phyloP scores from a whole-genome alignment of 2,797 vertebrate species.

The Lacerta agilis region DNA sequence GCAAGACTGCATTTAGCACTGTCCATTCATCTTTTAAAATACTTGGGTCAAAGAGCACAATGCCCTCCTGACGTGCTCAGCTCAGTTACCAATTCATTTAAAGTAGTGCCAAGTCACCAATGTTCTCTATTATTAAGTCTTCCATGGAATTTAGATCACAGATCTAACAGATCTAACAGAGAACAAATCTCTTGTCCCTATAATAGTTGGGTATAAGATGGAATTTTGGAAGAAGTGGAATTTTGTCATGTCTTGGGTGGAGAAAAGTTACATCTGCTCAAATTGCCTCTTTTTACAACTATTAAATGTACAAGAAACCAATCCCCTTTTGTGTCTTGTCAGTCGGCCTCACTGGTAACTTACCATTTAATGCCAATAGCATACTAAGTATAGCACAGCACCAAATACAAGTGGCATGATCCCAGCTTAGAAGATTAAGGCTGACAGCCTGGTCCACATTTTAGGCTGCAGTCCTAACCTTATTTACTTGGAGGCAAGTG shows the following conservation, averaged over 20 bases:
- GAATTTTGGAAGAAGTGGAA: neutral
- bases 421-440: neutral
- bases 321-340: neutral
- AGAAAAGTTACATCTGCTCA: neutral
- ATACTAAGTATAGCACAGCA: neutral
- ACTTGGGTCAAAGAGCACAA: constrained; percentile 55
- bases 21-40: constrained; percentile 48
- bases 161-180: neutral
- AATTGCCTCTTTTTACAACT: neutral
- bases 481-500: neutral
- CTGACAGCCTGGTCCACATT: neutral
- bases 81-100: constrained; percentile 53
- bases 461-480: neutral
- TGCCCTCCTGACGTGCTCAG: constrained; percentile 55
- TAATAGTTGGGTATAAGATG: neutral
- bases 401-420: too few species aligned
- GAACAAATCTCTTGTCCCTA: neutral
- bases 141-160: neutral
- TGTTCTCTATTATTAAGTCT: neutral
- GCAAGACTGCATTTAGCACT: constrained; percentile 43
- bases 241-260: neutral
- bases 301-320: neutral
- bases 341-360: neutral
- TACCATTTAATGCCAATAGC: neutral
- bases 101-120: neutral